phyloP scores from a whole-genome alignment of 2,797 vertebrate genomes.

The Gambusia yucatana region DNA sequence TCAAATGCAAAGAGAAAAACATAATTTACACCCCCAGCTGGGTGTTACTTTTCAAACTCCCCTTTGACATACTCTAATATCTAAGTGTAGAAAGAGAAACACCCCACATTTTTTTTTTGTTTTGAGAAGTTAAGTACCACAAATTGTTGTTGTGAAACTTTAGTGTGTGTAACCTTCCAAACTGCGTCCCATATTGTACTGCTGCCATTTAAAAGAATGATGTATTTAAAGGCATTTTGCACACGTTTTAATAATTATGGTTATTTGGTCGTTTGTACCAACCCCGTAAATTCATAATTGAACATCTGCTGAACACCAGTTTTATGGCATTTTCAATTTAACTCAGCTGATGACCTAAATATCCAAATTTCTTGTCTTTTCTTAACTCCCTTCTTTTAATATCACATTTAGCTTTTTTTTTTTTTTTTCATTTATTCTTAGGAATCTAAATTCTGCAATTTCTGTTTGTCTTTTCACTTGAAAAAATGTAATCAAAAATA shows the following conservation, averaged over 20 bases:
- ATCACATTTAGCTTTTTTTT: not conserved
- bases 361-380: not conserved
- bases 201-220: not conserved
- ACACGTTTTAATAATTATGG: not conserved
- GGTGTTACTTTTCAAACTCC: not conserved
- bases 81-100: not conserved
- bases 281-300: not conserved
- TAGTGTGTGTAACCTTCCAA: not conserved
- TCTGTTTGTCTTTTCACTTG: not conserved
- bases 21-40: no score
- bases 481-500: conserved; percentile 41
- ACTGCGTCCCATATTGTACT: not conserved
- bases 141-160: not conserved
- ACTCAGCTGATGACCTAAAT: not conserved
- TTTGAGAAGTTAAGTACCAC: not conserved
- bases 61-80: not conserved
- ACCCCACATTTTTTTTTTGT: not conserved
- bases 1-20: not conserved
- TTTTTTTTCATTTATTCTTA: not conserved
- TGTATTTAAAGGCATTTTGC: not conserved
- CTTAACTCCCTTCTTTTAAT: not conserved
- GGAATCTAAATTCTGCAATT: not conserved
- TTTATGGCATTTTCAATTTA: not conserved
- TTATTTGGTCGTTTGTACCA: not conserved
- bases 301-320: conserved; percentile 1